Evolutionary conservation across 2,888 invertebrate species (phyloP), one percentile per base, ranked within the genome.

Genomic region (Trissoscelio sp.): DNA sequence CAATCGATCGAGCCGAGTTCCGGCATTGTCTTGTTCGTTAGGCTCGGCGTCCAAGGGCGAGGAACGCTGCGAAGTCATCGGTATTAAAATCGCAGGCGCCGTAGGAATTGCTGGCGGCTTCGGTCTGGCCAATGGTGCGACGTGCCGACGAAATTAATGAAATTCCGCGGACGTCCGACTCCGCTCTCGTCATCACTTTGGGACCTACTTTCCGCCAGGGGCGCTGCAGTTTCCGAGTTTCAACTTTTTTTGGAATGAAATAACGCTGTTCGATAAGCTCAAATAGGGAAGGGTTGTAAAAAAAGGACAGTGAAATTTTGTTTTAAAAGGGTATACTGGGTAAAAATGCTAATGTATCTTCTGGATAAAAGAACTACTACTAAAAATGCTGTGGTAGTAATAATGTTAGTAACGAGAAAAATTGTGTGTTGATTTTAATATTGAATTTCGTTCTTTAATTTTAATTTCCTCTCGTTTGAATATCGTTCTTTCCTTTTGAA

Each of bases 101-200:
- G 70, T 46, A 80, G 82, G 82, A 85, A 83, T 82, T 83, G 79
- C 81, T 78, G 79, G 75, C 64, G 83, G 75, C 78, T 66, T 46
- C n/a, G 20, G 69, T 46, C 60, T 79, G 69, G 79, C 64, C 58
- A 66, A 58, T 48, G 75, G 64, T 55, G 78, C 79, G 78, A 64
- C 80, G 73, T 79, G 78, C 55, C 67, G 46, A 80, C 77, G 81
- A 84, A 85, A 87, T 86, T 87, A 87, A 86, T 87, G 85, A 86
- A 86, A 86, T 87, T 86, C 86, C 83, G 78, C 55, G 72, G 79
- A 66, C 62, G 64, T 74, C 66, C 58, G 39, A 39, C 34, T 34
- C 34, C 11, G 9, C 34, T 9, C 34, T 34, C 34, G 44, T 73
- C 72, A 60, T 60, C 72, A 72, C 58, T 58, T 72, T 60, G 51